These are phyloP conservation scores for Leptinotarsa haldemani DNA, from an alignment of 2,888 invertebrate genomes.

Conservation along the genomic window DNA sequence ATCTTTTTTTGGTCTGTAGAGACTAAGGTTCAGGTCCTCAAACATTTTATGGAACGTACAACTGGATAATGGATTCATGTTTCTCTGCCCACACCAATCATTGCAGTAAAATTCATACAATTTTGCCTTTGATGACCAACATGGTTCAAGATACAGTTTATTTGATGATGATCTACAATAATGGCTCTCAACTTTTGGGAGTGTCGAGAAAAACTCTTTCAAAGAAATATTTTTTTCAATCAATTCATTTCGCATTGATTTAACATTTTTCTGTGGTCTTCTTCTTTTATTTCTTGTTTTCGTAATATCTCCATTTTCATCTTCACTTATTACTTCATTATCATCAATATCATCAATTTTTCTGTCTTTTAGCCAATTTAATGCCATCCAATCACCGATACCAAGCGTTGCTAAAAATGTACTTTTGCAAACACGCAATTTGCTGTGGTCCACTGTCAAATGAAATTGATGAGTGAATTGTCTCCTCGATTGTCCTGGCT, in stretches of 20 bases:
- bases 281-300: slow-evolving; percentile 8
- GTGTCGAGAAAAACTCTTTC: slow-evolving; percentile 3
- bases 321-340: not conserved
- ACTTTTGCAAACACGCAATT: slow-evolving; percentile 1
- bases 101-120: slow-evolving; percentile 8
- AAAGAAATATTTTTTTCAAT: not conserved
- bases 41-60: slow-evolving; percentile 3
- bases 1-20: slow-evolving; percentile 11
- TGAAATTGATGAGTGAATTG: slow-evolving; percentile 6
- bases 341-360: slow-evolving; percentile 4
- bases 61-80: slow-evolving; percentile 13
- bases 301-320: not conserved
- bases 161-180: slow-evolving; percentile 7
- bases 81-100: slow-evolving; percentile 8
- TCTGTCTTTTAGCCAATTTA: slow-evolving; percentile 4
- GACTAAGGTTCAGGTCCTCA: slow-evolving; percentile 1
- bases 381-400: slow-evolving; percentile 13
- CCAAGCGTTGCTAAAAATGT: slow-evolving; percentile 2
- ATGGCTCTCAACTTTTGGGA: slow-evolving; percentile 10
- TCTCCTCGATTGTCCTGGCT: not conserved
- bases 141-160: slow-evolving; percentile 8
- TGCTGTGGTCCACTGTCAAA: slow-evolving; percentile 1
- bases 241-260: slow-evolving; percentile 6
- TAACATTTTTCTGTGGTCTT: slow-evolving; percentile 9
- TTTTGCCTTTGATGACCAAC: slow-evolving; percentile 11